Evolutionary conservation across 2,888 invertebrate species (phyloP).

Genomic region (Drosophila tanythrix): DNA sequence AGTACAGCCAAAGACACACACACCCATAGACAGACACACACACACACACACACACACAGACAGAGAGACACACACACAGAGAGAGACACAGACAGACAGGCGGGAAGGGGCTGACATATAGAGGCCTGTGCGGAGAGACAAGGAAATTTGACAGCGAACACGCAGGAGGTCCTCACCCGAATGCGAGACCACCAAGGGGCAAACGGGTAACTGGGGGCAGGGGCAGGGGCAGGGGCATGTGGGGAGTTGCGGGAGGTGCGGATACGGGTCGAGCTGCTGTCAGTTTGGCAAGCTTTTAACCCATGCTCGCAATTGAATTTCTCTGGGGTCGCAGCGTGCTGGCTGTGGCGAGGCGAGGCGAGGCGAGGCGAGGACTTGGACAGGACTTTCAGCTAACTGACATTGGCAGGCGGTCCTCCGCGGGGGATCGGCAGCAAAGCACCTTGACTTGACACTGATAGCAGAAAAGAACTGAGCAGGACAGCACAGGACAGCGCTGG

Average conservation of each 20-base stretch:
- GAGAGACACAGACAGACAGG: neutral
- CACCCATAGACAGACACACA: constrained; percentile 3
- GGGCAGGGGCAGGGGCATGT: neutral
- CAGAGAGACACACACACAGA: neutral
- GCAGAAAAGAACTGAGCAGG: constrained; percentile 12
- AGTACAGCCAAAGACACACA: constrained; percentile 17
- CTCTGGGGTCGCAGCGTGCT: constrained; percentile 29
- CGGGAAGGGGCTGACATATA: constrained; percentile 16
- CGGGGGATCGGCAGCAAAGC: constrained; percentile 42
- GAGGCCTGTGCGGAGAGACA: constrained; percentile 49
- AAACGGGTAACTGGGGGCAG: neutral
- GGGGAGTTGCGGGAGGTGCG: constrained; percentile 1
- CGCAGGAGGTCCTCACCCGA: constrained; percentile 58
- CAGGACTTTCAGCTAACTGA: constrained; percentile 68
- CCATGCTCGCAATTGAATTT: constrained; percentile 67
- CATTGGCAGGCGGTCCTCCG: constrained; percentile 67
- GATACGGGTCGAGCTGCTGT: constrained; percentile 66
- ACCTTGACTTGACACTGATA: constrained; percentile 77
- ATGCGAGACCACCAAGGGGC: constrained; percentile 32
- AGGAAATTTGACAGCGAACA: constrained; percentile 58
- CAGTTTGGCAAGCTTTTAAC: constrained; percentile 70
- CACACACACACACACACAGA: neutral
- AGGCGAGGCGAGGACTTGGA: constrained; percentile 9
- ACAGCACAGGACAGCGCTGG: neutral
- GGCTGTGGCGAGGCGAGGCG: neutral